These are phyloP conservation scores for Phrynocephalus forsythii DNA, from an alignment of 2,797 vertebrate species.

Conservation along the genomic window DNA sequence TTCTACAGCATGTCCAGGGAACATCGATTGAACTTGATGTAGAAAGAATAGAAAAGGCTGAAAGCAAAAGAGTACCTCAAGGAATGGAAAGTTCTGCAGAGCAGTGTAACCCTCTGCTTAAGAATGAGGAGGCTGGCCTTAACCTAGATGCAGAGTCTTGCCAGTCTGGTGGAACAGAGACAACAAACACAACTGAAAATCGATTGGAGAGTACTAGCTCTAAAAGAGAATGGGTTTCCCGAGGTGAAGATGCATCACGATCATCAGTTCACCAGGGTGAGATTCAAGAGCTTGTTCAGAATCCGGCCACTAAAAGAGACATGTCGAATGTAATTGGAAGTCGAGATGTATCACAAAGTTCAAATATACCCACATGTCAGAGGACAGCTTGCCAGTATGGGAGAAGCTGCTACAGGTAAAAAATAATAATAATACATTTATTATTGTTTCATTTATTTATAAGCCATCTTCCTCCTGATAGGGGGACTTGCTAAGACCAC, in stretches of 20 bases:
- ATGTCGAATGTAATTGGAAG: constrained; percentile 46
- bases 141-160: constrained; percentile 36
- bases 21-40: constrained; percentile 49
- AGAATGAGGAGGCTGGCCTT: constrained; percentile 45
- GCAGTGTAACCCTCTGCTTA: constrained; percentile 42
- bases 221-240: constrained; percentile 38
- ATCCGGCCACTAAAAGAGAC: constrained; percentile 52
- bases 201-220: constrained; percentile 47
- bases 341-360: constrained; percentile 57
- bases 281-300: constrained; percentile 48
- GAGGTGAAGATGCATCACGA: constrained; percentile 40
- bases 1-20: constrained; percentile 55
- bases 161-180: constrained; percentile 36
- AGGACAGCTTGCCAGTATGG: constrained; percentile 88
- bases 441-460: no score
- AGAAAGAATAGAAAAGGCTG: constrained; percentile 54
- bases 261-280: constrained; percentile 34
- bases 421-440: constrained; percentile 19
- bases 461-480: no score
- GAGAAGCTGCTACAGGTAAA: constrained; percentile 91
- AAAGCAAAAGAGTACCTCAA: constrained; percentile 50
- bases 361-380: constrained; percentile 57
- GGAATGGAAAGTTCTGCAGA: constrained; percentile 42
- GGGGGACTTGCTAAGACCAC: no score
- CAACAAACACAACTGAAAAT: constrained; percentile 47